Percentiles rank a stretch among this genome's conserved stretches.
Conservation (phyloP, 1,140 invertebrate genomes). For the Pristionchus pacificus region DNA sequence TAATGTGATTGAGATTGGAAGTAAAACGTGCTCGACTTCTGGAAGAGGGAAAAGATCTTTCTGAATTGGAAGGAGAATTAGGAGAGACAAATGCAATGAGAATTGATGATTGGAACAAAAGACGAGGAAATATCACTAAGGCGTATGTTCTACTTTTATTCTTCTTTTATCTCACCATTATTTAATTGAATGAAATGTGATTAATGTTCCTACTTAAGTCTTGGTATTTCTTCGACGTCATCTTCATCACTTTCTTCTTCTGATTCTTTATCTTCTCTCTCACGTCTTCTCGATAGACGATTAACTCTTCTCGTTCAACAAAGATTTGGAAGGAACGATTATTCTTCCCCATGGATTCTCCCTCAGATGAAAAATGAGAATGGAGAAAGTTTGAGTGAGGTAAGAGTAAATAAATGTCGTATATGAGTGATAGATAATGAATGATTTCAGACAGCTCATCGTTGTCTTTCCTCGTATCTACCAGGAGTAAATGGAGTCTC, state of each 20-base stretch:
- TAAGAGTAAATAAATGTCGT: conserved; percentile 8
- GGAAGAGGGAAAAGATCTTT: conserved; percentile 50
- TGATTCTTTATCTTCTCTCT: conserved; percentile 19
- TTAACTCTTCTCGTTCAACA: conserved; percentile 46
- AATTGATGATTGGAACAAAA: conserved; percentile 44
- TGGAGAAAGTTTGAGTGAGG: conserved; percentile 49
- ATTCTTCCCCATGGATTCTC: conserved; percentile 44
- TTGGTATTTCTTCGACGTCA: too few species aligned
- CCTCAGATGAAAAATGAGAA: conserved; percentile 40
- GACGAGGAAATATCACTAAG: conserved; percentile 4
- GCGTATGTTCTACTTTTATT: conserved; percentile 32
- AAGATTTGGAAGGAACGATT: conserved; percentile 28
- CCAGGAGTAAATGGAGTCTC: conserved; percentile 12
- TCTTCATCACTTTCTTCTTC: too few species aligned
- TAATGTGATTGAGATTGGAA: conserved; percentile 39
- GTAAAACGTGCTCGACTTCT: conserved; percentile 42
- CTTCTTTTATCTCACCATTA: too few species aligned
- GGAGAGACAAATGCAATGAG: conserved; percentile 40
- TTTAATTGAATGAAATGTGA: too few species aligned
- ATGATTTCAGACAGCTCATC: conserved; percentile 44
- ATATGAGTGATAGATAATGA: conserved; percentile 4
- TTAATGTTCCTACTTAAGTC: too few species aligned
- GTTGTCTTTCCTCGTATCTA: conserved; percentile 37
- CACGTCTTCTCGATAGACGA: conserved; percentile 39
- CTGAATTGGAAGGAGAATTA: conserved; percentile 49